A percentile compares a stretch with the other conserved stretches of the same genome.
These are phyloP conservation scores for Callyntrura guangdongensis DNA, from an alignment of 2,888 invertebrate genomes.

Conservation along the genomic window DNA sequence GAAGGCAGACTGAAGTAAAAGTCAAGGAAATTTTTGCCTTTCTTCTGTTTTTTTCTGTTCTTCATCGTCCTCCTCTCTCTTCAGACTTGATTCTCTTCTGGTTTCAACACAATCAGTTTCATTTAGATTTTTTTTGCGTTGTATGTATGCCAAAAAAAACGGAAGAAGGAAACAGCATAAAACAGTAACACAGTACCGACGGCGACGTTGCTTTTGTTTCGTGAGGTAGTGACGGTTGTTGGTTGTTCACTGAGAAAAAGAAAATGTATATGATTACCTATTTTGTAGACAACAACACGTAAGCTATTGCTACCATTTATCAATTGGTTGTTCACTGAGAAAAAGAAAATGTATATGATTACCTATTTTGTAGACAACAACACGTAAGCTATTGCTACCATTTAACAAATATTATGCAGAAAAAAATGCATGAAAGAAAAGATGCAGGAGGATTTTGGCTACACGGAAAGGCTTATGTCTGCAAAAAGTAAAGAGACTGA, in stretches of 20 bases:
- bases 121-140: not conserved
- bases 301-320: no score
- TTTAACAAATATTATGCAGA: slow-evolving; percentile 36
- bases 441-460: slow-evolving; percentile 20
- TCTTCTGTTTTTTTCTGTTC: slow-evolving; percentile 33
- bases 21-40: slow-evolving; percentile 73
- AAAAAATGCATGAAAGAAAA: slow-evolving; percentile 47
- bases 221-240: slow-evolving; percentile 37
- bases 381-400: not conserved
- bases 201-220: slow-evolving; percentile 23
- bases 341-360: slow-evolving; percentile 12
- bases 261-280: slow-evolving; percentile 12
- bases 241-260: slow-evolving; percentile 38
- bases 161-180: not conserved
- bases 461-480: slow-evolving; percentile 13
- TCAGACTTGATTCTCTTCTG: not conserved
- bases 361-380: not conserved
- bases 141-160: not conserved
- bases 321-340: slow-evolving; percentile 46
- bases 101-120: not conserved
- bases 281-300: no score
- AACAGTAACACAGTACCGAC: not conserved
- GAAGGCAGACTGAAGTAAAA: slow-evolving; percentile 63
- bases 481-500: slow-evolving; percentile 38
- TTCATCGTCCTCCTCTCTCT: slow-evolving; percentile 1